These are phyloP conservation scores for Bufotes viridis DNA, from an alignment of 2,797 vertebrate genomes.

Conservation along the genomic window DNA sequence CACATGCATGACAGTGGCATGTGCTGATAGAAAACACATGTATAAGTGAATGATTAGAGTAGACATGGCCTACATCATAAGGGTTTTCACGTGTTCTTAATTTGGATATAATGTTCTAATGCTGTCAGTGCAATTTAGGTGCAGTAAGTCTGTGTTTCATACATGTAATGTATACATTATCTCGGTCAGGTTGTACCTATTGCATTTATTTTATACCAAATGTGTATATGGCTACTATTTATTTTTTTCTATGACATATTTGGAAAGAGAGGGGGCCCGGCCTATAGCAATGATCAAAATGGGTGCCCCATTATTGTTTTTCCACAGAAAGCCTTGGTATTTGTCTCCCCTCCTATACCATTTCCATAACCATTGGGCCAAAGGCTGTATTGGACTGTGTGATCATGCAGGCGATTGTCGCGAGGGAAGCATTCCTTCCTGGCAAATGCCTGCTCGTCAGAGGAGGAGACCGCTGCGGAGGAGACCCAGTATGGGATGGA, in stretches of 20 bases:
- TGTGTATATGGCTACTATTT: not conserved
- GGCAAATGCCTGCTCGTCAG: no score
- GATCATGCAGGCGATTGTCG: no score
- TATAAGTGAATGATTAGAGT: slow-evolving; percentile 4
- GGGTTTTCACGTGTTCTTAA: slow-evolving; percentile 2
- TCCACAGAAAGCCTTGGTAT: no score
- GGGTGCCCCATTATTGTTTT: no score
- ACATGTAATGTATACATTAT: not conserved
- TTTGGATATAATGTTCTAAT: not conserved
- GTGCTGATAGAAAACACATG: slow-evolving; percentile 34
- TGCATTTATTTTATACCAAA: not conserved
- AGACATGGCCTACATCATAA: not conserved
- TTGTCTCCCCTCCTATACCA: no score
- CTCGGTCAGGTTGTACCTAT: not conserved
- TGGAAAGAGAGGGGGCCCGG: not conserved
- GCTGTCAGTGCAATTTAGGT: not conserved
- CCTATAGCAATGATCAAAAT: no score
- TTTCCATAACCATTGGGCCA: no score
- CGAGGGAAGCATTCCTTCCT: no score
- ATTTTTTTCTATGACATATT: not conserved
- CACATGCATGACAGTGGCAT: slow-evolving; percentile 24
- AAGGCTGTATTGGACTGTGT: no score
- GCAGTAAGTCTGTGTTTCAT: not conserved
- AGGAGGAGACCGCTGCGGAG: no score
- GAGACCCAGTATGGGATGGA: no score